Conservation (phyloP, 2,797 vertebrate species). For the Eptatretus atami region DNA sequence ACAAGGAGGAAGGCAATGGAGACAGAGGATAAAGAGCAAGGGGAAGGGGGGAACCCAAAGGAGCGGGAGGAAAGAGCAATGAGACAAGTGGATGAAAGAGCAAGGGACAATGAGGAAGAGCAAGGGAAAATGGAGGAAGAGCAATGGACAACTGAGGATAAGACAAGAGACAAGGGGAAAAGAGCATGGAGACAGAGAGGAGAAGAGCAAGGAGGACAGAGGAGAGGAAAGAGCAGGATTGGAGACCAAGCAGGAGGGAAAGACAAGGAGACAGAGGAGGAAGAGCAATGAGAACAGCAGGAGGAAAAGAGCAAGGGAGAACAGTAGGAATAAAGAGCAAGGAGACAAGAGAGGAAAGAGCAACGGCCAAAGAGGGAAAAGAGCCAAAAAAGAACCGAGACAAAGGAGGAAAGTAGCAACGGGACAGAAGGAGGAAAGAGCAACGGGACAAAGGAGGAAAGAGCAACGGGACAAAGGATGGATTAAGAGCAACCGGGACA, state of each 20-base stretch:
- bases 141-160: too few species aligned
- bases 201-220: not conserved
- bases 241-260: not conserved
- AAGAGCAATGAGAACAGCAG: not conserved
- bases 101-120: too few species aligned
- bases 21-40: too few species aligned
- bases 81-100: too few species aligned
- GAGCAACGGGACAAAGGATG: not conserved
- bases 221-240: not conserved
- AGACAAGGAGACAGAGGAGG: not conserved
- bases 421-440: not conserved
- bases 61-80: too few species aligned
- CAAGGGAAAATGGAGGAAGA: too few species aligned
- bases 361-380: not conserved
- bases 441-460: not conserved
- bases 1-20: too few species aligned
- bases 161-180: too few species aligned
- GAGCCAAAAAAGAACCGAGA: not conserved
- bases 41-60: too few species aligned
- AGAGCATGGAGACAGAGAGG: too few species aligned
- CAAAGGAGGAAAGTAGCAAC: not conserved
- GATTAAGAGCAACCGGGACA: not conserved
- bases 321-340: not conserved
- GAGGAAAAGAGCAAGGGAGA: not conserved
- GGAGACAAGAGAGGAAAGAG: not conserved